Percentiles rank a stretch among this genome's conserved stretches.
These are phyloP conservation scores for Virgularia gustaviana DNA, from an alignment of 92 coral and sea anemone species.

Conservation along the genomic window DNA sequence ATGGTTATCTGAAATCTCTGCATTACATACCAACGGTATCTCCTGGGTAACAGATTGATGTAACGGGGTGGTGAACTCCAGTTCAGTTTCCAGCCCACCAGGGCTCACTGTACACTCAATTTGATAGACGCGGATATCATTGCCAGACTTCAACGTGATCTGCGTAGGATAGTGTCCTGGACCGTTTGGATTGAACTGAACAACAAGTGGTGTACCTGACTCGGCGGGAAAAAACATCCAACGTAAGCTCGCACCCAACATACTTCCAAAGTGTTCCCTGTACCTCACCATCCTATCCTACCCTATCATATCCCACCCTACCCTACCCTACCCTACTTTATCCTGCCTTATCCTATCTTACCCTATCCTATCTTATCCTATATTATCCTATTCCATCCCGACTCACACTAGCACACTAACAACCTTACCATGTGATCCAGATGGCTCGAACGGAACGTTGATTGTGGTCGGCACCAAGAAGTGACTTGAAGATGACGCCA, in stretches of 20 bases:
- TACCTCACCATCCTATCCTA: no score
- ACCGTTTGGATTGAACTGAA: slow-evolving; percentile 76
- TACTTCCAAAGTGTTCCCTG: no score
- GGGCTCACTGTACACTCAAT: slow-evolving; percentile 97
- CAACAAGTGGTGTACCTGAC: slow-evolving; percentile 59
- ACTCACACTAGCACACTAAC: no score
- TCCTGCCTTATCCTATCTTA: no score
- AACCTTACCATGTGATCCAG: slow-evolving; percentile 45
- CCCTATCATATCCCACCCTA: no score
- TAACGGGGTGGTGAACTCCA: slow-evolving; percentile 85
- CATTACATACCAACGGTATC: slow-evolving; percentile 80
- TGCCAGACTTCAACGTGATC: slow-evolving; percentile 72
- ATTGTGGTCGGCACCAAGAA: slow-evolving; percentile 69
- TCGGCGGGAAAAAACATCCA: slow-evolving; percentile 33
- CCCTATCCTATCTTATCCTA: no score
- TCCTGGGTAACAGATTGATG: slow-evolving; percentile 98
- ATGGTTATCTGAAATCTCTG: not conserved
- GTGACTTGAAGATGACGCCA: slow-evolving; percentile 82
- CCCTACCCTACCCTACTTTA: no score
- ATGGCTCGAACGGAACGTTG: slow-evolving; percentile 52
- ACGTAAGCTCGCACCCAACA: no score
- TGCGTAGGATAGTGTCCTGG: slow-evolving; percentile 97
- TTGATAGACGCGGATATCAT: slow-evolving; percentile 91
- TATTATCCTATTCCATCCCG: no score
- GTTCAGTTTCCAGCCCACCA: slow-evolving; percentile 75